Base-by-base conservation (phyloP, 1,140 invertebrate species). In the Campodea augens region DNA sequence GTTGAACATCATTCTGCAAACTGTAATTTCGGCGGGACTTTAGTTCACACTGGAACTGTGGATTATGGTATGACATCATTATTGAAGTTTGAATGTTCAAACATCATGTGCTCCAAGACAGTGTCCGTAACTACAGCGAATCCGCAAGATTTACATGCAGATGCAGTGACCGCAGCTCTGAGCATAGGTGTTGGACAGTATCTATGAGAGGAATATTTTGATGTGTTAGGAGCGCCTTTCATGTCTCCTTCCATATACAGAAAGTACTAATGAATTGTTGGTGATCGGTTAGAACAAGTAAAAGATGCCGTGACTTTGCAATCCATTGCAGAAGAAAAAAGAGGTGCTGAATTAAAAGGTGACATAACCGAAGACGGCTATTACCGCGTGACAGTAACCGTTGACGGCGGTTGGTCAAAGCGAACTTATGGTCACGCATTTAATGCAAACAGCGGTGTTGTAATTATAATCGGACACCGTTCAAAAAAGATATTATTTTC, bases 401-500 rank as follows among this genome's bases (percentile, higher is more conserved):
- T 47, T 5, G 61, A 64, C 47, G 57, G 57, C 27, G 47, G 38
- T 13, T 64, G 59, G 57, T 40, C 38, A 1, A 60, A 57, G 44
- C 44, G 60, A 38, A 54, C 53, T 7, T 63, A 59, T 32, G 51
- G 50, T 4, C 29, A 45, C 5, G 23, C 19, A 7, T 46, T 42
- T 5, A 43, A 15, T 32, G 25, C 51, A 2, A 15, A 43, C 21
- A 29, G 41, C 15, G 27, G 27, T 10, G 43, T 46, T 32, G 57
- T 45, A 19, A 50, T 52, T 1, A 59, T 67, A 20, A 51, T 67
- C 44, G 64, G 63, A 2, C 41, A 43, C 19, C 41, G 52, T 24
- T 60, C 59, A 0, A 51, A 54, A 39, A 55, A 63, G 54, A 50
- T 66, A n/a, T 49, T 69, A 2, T 62, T 55, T 48, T 43, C 61